Base-by-base conservation (phyloP, 1,140 invertebrate genomes). In the Aphis craccivora region DNA sequence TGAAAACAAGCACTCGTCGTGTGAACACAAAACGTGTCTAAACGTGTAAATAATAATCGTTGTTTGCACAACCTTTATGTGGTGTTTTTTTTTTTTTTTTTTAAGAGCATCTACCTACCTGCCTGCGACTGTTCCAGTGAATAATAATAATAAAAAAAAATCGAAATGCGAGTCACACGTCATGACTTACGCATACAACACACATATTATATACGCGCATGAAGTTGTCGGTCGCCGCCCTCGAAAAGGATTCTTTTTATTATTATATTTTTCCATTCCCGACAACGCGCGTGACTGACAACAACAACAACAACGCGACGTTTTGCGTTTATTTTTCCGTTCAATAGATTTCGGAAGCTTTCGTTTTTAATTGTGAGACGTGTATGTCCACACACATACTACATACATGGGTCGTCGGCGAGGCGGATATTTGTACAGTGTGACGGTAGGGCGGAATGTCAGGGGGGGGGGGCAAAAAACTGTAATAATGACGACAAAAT, bases 21-120 rank as follows among this genome's bases (percentile, higher is more conserved):
- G 53, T 51, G 53, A 55, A 90, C 51, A 51, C 87, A n/a, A 35
- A 23, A 40, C 88, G 45, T n/a, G 88, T 90, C 25, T 37, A 90
- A 90, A 90, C 88, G 88, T 53, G 88, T 90, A 90, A 90, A 90
- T 90, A 90, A 90, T 55, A 90, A 90, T 55, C 53, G 88, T 90
- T 90, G 88, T 90, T 90, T 90, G 88, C n/a, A 90, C 88, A 55
- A 90, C 88, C 35, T 48, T 84, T 84, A 30, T 84, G 37, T 25
- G 35, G 81, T 40, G 30, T 14, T 51, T 51, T 67, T 67, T 67
- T 76, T 37, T 88, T 55, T 89, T 51, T 89, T 89, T n/a, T n/a
- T 89, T n/a, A 86, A 40, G 51, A 89, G 35, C 45, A 55, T 30
- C 45, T 37, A 43, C 30, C 37, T n/a, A 23, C n/a, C 40, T 88